Conservation (phyloP, 53 echinoderm and acorn worm species). For the Apostichopus leukothele region DNA sequence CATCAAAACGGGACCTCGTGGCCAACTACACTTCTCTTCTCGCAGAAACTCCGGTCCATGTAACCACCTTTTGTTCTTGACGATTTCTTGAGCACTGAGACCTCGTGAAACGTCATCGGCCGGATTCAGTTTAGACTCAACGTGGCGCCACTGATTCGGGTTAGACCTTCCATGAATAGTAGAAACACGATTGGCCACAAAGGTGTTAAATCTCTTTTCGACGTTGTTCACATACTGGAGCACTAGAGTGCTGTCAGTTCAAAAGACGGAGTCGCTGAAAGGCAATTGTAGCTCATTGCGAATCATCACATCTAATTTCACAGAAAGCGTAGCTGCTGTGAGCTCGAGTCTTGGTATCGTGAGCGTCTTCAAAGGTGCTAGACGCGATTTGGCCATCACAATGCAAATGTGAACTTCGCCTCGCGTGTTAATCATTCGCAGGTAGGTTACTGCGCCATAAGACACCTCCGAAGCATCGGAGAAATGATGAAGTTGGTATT, state of each 20-base stretch:
- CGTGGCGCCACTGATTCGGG: no score
- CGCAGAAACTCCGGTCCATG: no score
- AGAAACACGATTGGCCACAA: slow-evolving; percentile 13
- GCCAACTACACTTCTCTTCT: no score
- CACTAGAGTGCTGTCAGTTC: slow-evolving; percentile 59
- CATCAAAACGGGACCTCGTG: no score
- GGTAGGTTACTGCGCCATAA: slow-evolving; percentile 50
- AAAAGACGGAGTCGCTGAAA: slow-evolving; percentile 22
- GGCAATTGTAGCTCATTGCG: slow-evolving; percentile 36
- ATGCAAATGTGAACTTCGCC: slow-evolving; percentile 36
- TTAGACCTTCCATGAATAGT: slow-evolving; percentile 50
- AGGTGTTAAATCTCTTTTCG: slow-evolving; percentile 12
- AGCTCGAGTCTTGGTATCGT: slow-evolving; percentile 58
- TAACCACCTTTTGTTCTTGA: no score
- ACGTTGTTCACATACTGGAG: slow-evolving; percentile 56
- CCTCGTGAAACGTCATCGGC: no score
- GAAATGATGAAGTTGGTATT: slow-evolving; percentile 50
- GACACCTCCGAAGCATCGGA: slow-evolving; percentile 50
- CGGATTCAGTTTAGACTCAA: no score
- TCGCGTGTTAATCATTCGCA: slow-evolving; percentile 9
- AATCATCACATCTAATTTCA: slow-evolving; percentile 37
- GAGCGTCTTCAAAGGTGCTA: slow-evolving; percentile 55
- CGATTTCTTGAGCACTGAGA: no score
- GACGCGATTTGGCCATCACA: slow-evolving; percentile 52
- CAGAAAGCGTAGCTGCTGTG: slow-evolving; percentile 28